Base-by-base conservation (phyloP, 1,140 invertebrate species). In the Gryon sp. region DNA sequence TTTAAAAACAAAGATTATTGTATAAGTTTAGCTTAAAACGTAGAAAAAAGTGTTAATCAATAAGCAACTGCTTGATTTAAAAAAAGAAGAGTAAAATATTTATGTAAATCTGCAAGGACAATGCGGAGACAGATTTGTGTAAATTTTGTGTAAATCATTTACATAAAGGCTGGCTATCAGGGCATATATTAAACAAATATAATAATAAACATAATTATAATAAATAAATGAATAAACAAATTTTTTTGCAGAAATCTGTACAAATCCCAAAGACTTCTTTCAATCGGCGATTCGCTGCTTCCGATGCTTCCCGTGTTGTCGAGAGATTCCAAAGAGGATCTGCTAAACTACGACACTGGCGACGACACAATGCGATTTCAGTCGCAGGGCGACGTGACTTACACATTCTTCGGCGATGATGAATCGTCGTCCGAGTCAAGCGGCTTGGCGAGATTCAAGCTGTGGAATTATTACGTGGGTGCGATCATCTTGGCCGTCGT, bases 241-340 rank as follows among this genome's bases (percentile, higher is more conserved):
- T 45, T 46, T 1, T 89, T 89, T 88, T 88, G 66, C 81, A 93
- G 92, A 46, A 93, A 93, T 84, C 88, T 94, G 41, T 94, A 94
- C 81, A 93, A 94, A 80, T 91, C 92, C 2, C 93, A 94, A 79
- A 93, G 93, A 82, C 78, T 94, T 15, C 82, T 94, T 0, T 93
- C 93, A 0, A 80, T 94, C 2, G 86, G 86, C 2, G 87, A 91
- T 52, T 86, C 90, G 4, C 75, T 87, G 18, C 76, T 87, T 12
- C 79, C 86, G 1, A 84, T 86, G 9, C 65, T 91, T 26, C 80
- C 86, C 24, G 40, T 65, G n/a, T 7, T 81, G 16, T 69, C 78
- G 8, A 83, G 80, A 46, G 83, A 87, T 46, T 78, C 79, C 4
- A 83, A 84, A 34, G 55, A 81, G 0, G 52, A 70, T 14, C 6